phyloP scores from a whole-genome alignment of 1,140 invertebrate genomes.

The Lordiphosa collinella region DNA sequence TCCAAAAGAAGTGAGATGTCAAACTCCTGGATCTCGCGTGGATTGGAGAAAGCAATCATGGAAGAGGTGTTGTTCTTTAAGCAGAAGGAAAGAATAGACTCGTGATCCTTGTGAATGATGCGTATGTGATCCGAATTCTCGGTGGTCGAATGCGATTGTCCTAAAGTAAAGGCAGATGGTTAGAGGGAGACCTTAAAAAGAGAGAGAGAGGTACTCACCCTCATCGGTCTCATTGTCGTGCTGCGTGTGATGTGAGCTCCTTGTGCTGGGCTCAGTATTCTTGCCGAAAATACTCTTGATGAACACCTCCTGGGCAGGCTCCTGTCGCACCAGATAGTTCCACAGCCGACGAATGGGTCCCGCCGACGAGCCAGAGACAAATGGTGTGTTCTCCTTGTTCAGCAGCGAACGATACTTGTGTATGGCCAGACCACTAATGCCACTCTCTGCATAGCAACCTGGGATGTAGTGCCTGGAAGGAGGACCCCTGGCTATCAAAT shows the following conservation, averaged over 20 bases:
- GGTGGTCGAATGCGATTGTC: constrained; percentile 67
- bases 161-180: constrained; percentile 9
- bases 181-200: no score
- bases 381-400: constrained; percentile 97
- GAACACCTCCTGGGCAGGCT: constrained; percentile 96
- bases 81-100: constrained; percentile 98
- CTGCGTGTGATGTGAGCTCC: constrained; percentile 50
- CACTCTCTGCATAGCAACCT: constrained; percentile 89
- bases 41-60: constrained; percentile 94
- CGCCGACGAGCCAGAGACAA: constrained; percentile 88
- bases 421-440: constrained; percentile 88
- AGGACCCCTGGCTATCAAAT: constrained; percentile 78
- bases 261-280: constrained; percentile 45
- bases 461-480: constrained; percentile 51
- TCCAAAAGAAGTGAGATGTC: constrained; percentile 95
- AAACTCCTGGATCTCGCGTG: constrained; percentile 98
- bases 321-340: constrained; percentile 96
- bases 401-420: constrained; percentile 96
- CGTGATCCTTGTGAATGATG: constrained; percentile 99
- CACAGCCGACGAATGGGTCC: constrained; percentile 93
- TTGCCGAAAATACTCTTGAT: constrained; percentile 95
- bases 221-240: constrained; percentile 66
- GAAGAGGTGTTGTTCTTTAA: constrained; percentile 91
- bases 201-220: constrained; percentile 23
- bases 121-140: constrained; percentile 88